These are phyloP conservation scores for Anarrhichthys ocellatus DNA, from an alignment of 2,113 vertebrate species.

Conservation along the genomic window DNA sequence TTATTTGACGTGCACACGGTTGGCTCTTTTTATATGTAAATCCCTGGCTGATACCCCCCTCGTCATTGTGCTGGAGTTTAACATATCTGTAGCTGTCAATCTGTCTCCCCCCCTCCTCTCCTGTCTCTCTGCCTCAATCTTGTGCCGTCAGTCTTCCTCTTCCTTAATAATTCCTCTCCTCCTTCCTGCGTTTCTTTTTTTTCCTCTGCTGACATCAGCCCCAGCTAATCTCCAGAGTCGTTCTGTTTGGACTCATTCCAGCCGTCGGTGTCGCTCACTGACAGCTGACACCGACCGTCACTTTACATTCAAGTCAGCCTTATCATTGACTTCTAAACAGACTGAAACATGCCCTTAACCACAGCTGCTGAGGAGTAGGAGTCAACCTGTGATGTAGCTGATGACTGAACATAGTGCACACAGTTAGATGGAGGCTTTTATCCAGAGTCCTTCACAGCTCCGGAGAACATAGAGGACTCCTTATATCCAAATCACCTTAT, in stretches of 20 bases:
- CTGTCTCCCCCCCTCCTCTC: conserved; percentile 1
- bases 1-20: conserved; percentile 43
- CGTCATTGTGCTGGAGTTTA: conserved; percentile 23
- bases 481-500: not conserved
- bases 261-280: not conserved
- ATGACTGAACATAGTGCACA: not conserved
- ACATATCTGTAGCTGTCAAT: conserved; percentile 31
- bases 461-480: not conserved
- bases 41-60: conserved; percentile 5
- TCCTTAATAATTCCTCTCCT: conserved; percentile 8
- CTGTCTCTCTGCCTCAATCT: not conserved
- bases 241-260: not conserved
- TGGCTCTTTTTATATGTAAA: conserved; percentile 71
- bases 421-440: not conserved
- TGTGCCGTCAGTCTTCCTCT: conserved; percentile 8
- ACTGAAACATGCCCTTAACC: conserved; percentile 18
- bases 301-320: conserved; percentile 22
- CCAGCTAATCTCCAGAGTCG: conserved; percentile 17
- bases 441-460: conserved; percentile 8
- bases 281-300: conserved; percentile 12
- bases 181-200: not conserved
- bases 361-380: not conserved
- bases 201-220: not conserved
- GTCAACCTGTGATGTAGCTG: not conserved
- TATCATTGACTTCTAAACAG: conserved; percentile 20